Percentiles rank a stretch among this genome's conserved stretches.
These are phyloP conservation scores for Liodrosophila aerea DNA, from an alignment of 2,888 invertebrate species.

Conservation along the genomic window DNA sequence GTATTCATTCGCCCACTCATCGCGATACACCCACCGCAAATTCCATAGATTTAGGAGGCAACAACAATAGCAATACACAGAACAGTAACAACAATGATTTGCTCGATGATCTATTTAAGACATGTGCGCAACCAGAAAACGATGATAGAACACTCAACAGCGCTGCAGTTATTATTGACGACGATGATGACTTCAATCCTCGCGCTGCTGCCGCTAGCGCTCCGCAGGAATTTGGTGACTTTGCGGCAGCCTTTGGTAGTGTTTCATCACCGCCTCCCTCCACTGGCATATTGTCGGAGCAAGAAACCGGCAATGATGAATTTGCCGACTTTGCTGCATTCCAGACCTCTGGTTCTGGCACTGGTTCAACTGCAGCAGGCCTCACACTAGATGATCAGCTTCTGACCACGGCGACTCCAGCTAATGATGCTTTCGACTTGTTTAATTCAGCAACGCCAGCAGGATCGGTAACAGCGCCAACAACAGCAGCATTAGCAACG, in stretches of 20 bases:
- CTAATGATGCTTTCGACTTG: constrained; percentile 77
- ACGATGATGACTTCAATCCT: constrained; percentile 82
- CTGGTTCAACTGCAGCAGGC: constrained; percentile 27
- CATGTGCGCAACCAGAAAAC: constrained; percentile 82
- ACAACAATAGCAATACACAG: constrained; percentile 48
- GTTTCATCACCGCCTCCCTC: constrained; percentile 51
- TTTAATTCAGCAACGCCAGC: constrained; percentile 62
- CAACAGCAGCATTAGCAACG: constrained; percentile 62
- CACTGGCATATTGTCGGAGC: constrained; percentile 47
- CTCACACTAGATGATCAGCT: constrained; percentile 61
- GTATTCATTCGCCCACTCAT: constrained; percentile 82
- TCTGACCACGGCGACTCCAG: constrained; percentile 65
- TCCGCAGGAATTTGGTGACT: constrained; percentile 89
- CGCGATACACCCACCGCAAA: constrained; percentile 80
- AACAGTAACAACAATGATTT: constrained; percentile 82
- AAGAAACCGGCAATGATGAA: constrained; percentile 84
- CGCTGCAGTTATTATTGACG: constrained; percentile 85
- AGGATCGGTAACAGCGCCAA: constrained; percentile 43
- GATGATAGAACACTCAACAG: constrained; percentile 61
- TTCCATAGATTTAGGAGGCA: constrained; percentile 69
- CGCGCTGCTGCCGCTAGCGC: constrained; percentile 82
- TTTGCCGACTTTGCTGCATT: constrained; percentile 94
- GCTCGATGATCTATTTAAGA: constrained; percentile 85
- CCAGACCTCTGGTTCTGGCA: constrained; percentile 67
- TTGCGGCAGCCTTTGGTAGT: constrained; percentile 87